Percentiles rank a stretch among this genome's conserved stretches.
Evolutionary conservation across 2,113 vertebrate species (phyloP).

Genomic region (Oxyura jamaicensis): DNA sequence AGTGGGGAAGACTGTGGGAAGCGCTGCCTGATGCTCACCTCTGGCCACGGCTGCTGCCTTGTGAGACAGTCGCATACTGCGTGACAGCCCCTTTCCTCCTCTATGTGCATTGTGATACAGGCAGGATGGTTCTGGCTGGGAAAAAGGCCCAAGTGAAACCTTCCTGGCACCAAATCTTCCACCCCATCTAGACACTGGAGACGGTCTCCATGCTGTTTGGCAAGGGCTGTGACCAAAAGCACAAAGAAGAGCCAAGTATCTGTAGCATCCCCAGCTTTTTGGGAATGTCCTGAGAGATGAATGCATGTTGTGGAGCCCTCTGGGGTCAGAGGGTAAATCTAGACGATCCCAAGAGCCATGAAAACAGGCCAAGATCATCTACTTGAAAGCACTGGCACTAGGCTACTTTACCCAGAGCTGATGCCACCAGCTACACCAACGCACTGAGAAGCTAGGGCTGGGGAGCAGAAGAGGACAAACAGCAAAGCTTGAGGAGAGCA

Average conservation of each 20-base stretch:
- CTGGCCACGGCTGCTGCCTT: background rate
- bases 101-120: background rate
- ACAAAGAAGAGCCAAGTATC: background rate
- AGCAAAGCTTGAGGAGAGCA: background rate
- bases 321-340: background rate
- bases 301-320: background rate
- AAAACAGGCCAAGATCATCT: background rate
- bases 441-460: background rate
- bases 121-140: background rate
- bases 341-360: background rate
- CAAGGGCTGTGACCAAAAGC: background rate
- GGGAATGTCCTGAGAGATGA: background rate
- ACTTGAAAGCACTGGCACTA: constrained; percentile 1
- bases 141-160: background rate
- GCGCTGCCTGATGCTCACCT: background rate
- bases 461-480: background rate
- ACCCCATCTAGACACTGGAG: background rate
- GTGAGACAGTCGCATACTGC: background rate
- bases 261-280: background rate
- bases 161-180: background rate
- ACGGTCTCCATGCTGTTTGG: background rate
- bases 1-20: background rate
- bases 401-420: background rate
- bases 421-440: background rate
- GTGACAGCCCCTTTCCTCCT: background rate